phyloP scores from a whole-genome alignment of 2,888 invertebrate species.

The Anoplius nigerrimus region DNA sequence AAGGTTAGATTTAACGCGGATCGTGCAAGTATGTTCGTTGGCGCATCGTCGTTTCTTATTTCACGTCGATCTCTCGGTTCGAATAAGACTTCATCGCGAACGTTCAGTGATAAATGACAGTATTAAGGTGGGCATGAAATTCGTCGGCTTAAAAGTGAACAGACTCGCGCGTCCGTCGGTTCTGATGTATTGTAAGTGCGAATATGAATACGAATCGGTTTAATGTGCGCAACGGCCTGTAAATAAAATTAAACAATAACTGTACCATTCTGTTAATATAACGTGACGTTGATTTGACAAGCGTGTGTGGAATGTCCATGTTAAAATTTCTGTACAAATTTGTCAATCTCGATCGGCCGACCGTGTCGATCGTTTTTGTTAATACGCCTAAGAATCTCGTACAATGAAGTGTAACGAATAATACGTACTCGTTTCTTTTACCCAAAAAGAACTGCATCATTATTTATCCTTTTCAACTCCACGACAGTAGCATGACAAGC shows the following conservation, averaged over 20 bases:
- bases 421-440: not conserved
- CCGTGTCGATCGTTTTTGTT: constrained; percentile 27
- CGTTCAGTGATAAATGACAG: constrained; percentile 8
- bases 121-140: constrained; percentile 1
- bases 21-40: too few relatives aligned
- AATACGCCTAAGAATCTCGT: constrained; percentile 30
- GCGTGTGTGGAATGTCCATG: constrained; percentile 10
- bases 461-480: not conserved
- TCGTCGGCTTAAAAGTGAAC: too few relatives aligned
- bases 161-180: too few relatives aligned
- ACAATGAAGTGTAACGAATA: constrained; percentile 41
- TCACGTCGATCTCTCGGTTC: too few relatives aligned
- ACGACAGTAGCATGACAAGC: too few relatives aligned
- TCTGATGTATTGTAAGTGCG: not conserved
- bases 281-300: constrained; percentile 24
- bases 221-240: not conserved
- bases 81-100: not conserved
- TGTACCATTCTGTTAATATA: constrained; percentile 24
- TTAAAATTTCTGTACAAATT: constrained; percentile 9
- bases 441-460: not conserved
- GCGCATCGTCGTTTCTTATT: too few relatives aligned
- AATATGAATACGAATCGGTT: not conserved
- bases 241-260: constrained; percentile 19
- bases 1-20: too few relatives aligned
- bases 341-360: constrained; percentile 22